These are phyloP conservation scores for Opisthograptis luteolata DNA, from an alignment of 2,888 invertebrate species.

Conservation along the genomic window DNA sequence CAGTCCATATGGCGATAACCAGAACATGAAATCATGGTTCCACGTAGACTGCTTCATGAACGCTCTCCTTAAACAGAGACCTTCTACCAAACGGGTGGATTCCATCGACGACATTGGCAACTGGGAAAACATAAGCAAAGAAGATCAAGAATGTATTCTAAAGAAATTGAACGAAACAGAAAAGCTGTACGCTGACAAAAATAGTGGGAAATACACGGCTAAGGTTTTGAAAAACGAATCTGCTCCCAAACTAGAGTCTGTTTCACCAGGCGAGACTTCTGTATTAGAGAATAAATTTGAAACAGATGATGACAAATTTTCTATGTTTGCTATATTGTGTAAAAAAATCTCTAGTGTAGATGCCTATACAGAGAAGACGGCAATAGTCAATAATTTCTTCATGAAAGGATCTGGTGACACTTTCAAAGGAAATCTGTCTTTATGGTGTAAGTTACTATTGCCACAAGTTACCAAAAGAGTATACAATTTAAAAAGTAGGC, in stretches of 20 bases:
- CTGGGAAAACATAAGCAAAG: constrained; percentile 87
- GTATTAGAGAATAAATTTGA: constrained; percentile 35
- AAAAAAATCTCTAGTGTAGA: constrained; percentile 90
- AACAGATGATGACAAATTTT: constrained; percentile 88
- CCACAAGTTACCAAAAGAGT: constrained; percentile 93
- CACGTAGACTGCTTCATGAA: constrained; percentile 93
- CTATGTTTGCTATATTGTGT: constrained; percentile 91
- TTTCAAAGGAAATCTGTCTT: constrained; percentile 90
- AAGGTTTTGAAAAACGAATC: constrained; percentile 69
- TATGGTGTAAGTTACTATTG: constrained; percentile 93
- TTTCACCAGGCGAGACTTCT: constrained; percentile 16
- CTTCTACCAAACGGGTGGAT: constrained; percentile 92
- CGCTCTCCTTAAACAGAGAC: constrained; percentile 90
- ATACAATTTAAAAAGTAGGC: constrained; percentile 97
- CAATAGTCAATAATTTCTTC: constrained; percentile 87
- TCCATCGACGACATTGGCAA: constrained; percentile 91
- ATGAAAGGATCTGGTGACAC: constrained; percentile 84
- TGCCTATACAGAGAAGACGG: constrained; percentile 93
- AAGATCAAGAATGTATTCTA: constrained; percentile 87
- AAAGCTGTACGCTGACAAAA: constrained; percentile 78
- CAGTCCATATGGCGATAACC: constrained; percentile 90
- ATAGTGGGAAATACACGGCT: constrained; percentile 74
- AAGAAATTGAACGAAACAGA: constrained; percentile 87
- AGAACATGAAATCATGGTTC: constrained; percentile 93
- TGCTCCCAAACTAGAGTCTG: constrained; percentile 27